These are phyloP conservation scores for Camponotus fellah DNA, from an alignment of 2,888 invertebrate species.

Conservation along the genomic window DNA sequence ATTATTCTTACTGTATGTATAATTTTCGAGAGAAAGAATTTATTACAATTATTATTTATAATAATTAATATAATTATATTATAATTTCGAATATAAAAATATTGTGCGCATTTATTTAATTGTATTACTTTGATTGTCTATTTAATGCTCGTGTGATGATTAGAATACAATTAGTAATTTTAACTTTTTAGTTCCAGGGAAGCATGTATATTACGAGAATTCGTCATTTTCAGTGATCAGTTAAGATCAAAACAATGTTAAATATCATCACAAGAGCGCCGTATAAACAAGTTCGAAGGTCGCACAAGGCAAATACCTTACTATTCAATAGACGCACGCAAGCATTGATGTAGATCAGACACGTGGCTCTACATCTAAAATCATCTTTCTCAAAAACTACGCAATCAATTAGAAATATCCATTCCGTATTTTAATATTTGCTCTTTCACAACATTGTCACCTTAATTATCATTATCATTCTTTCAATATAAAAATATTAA, in stretches of 20 bases:
- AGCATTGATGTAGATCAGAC: not conserved
- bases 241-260: not conserved
- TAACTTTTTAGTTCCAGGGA: not conserved
- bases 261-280: not conserved
- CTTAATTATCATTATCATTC: not conserved
- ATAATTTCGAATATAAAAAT: not conserved
- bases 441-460: not conserved
- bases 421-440: not conserved
- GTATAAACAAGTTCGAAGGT: slow-evolving; percentile 5
- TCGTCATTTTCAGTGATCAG: slow-evolving; percentile 4
- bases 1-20: not conserved
- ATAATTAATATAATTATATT: too few species aligned
- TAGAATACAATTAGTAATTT: not conserved
- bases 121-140: not conserved
- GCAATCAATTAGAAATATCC: not conserved
- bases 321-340: not conserved
- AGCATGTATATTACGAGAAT: not conserved
- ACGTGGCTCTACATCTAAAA: not conserved
- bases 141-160: not conserved
- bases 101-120: not conserved
- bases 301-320: not conserved
- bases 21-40: not conserved
- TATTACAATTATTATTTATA: too few species aligned
- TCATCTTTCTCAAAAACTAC: not conserved
- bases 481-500: not conserved